A percentile compares a stretch with the other conserved stretches of the same genome.
Evolutionary conservation across 2,888 invertebrate genomes (phyloP).

Genomic region (Sthenelais limicola): DNA sequence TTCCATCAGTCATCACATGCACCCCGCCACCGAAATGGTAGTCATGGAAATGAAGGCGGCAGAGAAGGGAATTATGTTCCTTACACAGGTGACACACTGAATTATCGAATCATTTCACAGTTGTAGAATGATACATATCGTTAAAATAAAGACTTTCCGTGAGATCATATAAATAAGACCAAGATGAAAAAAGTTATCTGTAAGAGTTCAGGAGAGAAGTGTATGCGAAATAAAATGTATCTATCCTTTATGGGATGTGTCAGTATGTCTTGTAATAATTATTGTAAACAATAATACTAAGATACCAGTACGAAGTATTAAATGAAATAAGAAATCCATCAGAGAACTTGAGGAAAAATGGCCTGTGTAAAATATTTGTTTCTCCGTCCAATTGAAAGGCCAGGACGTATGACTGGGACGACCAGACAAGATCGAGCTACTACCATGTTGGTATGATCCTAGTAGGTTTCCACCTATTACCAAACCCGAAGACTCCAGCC

Average conservation of each 20-base stretch:
- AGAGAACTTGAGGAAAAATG: too few species aligned
- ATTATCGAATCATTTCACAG: background rate
- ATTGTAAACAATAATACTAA: too few species aligned
- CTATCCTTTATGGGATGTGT: too few species aligned
- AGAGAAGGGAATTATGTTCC: constrained; percentile 5
- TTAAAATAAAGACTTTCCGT: background rate
- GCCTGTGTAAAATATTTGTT: too few species aligned
- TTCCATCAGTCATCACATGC: constrained; percentile 4
- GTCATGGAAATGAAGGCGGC: constrained; percentile 2
- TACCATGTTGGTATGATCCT: constrained; percentile 9
- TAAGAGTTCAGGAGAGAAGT: too few species aligned
- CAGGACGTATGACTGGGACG: constrained; percentile 17
- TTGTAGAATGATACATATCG: background rate
- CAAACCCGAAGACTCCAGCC: background rate
- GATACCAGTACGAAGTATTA: too few species aligned
- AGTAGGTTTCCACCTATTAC: constrained; percentile 18
- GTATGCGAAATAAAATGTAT: too few species aligned
- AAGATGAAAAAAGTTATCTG: background rate
- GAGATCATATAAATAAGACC: background rate
- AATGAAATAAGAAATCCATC: too few species aligned
- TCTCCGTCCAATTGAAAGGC: background rate
- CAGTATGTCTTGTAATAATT: too few species aligned
- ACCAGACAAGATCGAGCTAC: background rate
- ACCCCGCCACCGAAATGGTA: constrained; percentile 8
- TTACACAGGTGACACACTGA: constrained; percentile 3